Conservation (phyloP, 2,113 vertebrate species). For the Sula dactylatra region DNA sequence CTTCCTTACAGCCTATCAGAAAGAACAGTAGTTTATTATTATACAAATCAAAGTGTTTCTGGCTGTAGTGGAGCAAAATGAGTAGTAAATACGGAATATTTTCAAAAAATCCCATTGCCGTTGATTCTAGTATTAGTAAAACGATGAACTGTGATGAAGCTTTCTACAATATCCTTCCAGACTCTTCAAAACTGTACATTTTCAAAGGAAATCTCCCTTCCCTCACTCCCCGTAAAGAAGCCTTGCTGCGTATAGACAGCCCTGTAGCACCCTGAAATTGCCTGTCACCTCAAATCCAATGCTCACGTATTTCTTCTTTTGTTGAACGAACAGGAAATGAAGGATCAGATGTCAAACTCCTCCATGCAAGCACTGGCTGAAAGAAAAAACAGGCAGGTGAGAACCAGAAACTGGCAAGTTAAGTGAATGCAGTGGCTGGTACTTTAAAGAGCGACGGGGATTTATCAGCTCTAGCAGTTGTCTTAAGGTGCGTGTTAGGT, state of each 20-base stretch:
- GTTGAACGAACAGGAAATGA: conserved; percentile 86
- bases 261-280: neutral
- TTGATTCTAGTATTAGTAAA: neutral
- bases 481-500: neutral
- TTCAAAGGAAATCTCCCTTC: neutral
- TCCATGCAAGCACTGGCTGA: conserved; percentile 80
- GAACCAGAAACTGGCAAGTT: neutral
- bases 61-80: neutral
- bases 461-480: neutral
- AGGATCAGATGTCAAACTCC: conserved; percentile 92
- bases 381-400: conserved; percentile 88
- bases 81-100: neutral
- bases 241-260: neutral
- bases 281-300: neutral
- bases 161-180: neutral
- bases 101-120: neutral
- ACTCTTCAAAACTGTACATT: neutral
- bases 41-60: neutral
- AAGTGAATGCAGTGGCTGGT: neutral
- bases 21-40: neutral
- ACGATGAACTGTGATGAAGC: neutral
- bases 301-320: conserved; percentile 4
- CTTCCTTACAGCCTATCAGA: neutral
- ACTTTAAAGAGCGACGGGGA: neutral
- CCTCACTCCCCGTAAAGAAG: neutral